Base-by-base conservation (phyloP, 2,113 vertebrate species). In the Oxyruncus cristatus region DNA sequence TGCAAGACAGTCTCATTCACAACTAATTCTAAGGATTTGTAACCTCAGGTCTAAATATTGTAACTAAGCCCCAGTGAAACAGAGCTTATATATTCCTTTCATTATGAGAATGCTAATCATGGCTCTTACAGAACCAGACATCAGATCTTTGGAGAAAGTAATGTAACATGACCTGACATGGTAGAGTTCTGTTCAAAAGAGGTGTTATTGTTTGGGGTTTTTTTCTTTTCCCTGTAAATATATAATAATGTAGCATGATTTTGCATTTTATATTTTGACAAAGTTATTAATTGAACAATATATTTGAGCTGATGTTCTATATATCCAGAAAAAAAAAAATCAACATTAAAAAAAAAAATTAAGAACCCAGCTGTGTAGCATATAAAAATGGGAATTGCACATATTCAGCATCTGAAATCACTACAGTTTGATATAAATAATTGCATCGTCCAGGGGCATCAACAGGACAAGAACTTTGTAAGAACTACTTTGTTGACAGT, bases 401-500 rank as follows among this genome's bases (percentile, higher is more conserved):
- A 39, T 9, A 71, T 82, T 93, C 85, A 87, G 80, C 11, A 39
- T 65, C 27, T 86, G 55, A 71, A 86, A 85, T 53, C 72, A 58
- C 9, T 92, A 6, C 4, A 5, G n/a, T 12, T 63, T 68, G 20
- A 44, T 74, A 41, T 42, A 88, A 86, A 52, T 78, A 82, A 91
- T 66, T 82, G 14, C n/a, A 46, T 28, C 77, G 28, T 66, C 27
- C 7, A 78, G 22, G 12, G n/a, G 2, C 12, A 77, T 92, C 49
- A 83, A 73, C 78, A 87, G 44, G 46, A 52, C 78, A 79, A 85
- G 61, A 93, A 76, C 37, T 91, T 85, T 56, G 3, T 35, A 85
- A 91, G 74, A 95, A 46, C 26, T 79, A 19, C 27, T 77, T 74
- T 88, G 59, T 94, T 95, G 75, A 95, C 62, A 85, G 52, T 88